Base-by-base conservation (phyloP, 2,888 invertebrate genomes). In the Drosophila robusta region DNA sequence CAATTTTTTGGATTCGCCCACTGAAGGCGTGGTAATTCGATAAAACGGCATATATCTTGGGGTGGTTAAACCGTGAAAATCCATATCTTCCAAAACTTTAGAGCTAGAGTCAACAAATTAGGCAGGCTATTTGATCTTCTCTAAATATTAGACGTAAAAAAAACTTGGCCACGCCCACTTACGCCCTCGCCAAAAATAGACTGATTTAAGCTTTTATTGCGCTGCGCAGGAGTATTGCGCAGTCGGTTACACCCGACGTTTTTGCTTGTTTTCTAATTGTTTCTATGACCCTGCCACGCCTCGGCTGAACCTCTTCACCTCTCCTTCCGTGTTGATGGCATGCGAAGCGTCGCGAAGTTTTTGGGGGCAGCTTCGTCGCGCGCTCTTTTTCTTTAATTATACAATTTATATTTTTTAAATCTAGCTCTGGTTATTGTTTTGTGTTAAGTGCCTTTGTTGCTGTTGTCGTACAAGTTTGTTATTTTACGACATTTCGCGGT, bases 381-480 rank as follows among this genome's bases (percentile, higher is more conserved):
- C 65, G 60, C 54, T 71, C 70, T 60, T 63, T 70, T 79, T 65
- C 67, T 66, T 66, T 76, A 87, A 83, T 87, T 87, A 87, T 71
- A 76, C 86, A 76, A 82, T 81, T 87, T 66, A 68, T 52, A 49
- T 66, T 64, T 60, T 14, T 63, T 7, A 60, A 77, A 77, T 73
- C 56, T 68, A 67, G 16, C 68, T 67, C 36, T 47, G 49, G 34
- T 65, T 55, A 49, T 57, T 60, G 58, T 41, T 39, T 68, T 50
- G 34, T 55, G 34, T 71, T 75, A 63, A 71, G 41, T 72, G 82
- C 49, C 38, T 44, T 38, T 62, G 46, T 52, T 78, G 38, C 24
- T 60, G 62, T 64, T 66, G 51, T 39, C 56, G 14, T 60, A 52
- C 62, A 49, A 32, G 52, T 51, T 54, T 45, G 55, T 41, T 54